Base-by-base conservation (phyloP, 2,113 vertebrate genomes). In the Melanerpes aurifrons region DNA sequence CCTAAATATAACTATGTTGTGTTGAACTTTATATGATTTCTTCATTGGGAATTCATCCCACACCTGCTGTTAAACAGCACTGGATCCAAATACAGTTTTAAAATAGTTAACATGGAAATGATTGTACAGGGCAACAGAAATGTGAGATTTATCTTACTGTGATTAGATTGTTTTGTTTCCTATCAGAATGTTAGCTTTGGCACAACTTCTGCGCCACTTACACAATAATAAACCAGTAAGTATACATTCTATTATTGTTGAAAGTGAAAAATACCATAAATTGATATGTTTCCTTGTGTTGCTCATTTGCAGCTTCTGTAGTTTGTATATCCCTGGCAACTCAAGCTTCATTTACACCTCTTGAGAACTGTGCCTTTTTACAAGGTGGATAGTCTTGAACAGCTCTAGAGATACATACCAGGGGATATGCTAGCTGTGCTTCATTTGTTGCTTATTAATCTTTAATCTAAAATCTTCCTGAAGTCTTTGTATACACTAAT, bases 391-490 rank as follows among this genome's bases (percentile, higher is more conserved):
- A 25, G 21, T 58, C 32, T 62, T 62, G 10, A 83, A 58, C 40
- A 31, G 53, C 6, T 88, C 40, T 69, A 74, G 35, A 75, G 72
- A 78, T 84, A 71, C 4, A 4, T 71, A 21, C n/a, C 6, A 35
- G 54, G 50, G 50, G 21, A 17, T 3, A 40, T 10, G 6, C 19
- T 45, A 26, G 31, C 25, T 88, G 5, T 75, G 45, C 21, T 88
- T 58, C 37, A 35, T 58, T 72, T 82, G 8, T 18, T 83, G 53
- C 50, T 59, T 88, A 45, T 25, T 86, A 72, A 69, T 84, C 28
- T 79, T 68, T 71, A 54, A 48, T 92, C 80, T 86, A 66, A 88
- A 94, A 81, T 82, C 15, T 71, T 62, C 25, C 22, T 58, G 14
- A 83, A 35, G 50, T 57, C 58, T 92, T 92, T 62, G 48, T 26